Percentiles rank a stretch among this genome's conserved stretches.
phyloP scores from a whole-genome alignment of 2,113 vertebrate genomes.

The Hyperopisus bebe region DNA sequence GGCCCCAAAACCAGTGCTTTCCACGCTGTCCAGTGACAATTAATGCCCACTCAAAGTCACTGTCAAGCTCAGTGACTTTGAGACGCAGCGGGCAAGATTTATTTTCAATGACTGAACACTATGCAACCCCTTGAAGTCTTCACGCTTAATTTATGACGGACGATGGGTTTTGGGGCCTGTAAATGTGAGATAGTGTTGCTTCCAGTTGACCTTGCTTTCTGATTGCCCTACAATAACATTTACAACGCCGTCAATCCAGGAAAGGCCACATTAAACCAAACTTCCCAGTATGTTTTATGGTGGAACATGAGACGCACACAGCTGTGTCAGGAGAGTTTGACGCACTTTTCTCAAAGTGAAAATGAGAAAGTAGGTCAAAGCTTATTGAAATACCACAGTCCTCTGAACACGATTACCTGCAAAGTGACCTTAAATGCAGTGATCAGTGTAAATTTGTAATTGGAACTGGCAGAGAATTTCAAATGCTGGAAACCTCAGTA shows the following conservation, averaged over 20 bases:
- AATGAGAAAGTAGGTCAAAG: conserved; percentile 7
- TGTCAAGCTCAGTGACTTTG: conserved; percentile 14
- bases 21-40: conserved; percentile 11
- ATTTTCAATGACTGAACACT: conserved; percentile 47
- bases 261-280: not conserved
- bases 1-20: not conserved
- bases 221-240: not conserved
- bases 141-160: conserved; percentile 51
- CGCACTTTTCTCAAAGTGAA: not conserved
- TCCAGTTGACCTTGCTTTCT: conserved; percentile 28
- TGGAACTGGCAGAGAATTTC: conserved; percentile 19
- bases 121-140: conserved; percentile 52
- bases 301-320: not conserved
- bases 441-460: conserved; percentile 25
- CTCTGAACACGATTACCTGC: conserved; percentile 20
- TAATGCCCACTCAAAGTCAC: conserved; percentile 7
- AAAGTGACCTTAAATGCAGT: conserved; percentile 20
- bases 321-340: not conserved
- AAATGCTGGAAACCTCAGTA: conserved; percentile 11
- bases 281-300: not conserved
- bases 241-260: not conserved
- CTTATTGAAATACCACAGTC: conserved; percentile 22
- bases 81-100: conserved; percentile 19
- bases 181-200: conserved; percentile 35
- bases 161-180: conserved; percentile 23